phyloP scores from a whole-genome alignment of 2,113 vertebrate genomes.

The Paralichthys olivaceus region DNA sequence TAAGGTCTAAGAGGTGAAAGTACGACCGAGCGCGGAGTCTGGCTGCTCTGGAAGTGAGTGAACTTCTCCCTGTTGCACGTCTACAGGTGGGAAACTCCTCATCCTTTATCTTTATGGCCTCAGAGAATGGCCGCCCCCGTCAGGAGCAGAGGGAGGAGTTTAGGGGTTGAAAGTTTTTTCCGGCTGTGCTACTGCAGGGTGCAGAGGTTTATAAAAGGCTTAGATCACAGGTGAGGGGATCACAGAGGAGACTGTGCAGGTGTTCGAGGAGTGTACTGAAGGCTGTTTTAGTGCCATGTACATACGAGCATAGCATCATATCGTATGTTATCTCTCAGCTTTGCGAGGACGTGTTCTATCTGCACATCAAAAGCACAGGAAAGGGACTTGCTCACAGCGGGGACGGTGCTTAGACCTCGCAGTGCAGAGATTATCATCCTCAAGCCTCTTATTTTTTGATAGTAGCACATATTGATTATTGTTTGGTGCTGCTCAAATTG shows the following conservation, averaged over 20 bases:
- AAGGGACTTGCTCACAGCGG: constrained; percentile 41
- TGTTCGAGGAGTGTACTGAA: constrained; percentile 70
- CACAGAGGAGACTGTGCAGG: constrained; percentile 78
- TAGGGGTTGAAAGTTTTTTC: constrained; percentile 57
- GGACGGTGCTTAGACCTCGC: constrained; percentile 28
- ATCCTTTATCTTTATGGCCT: constrained; percentile 82
- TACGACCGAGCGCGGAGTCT: constrained; percentile 24
- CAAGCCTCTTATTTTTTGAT: constrained; percentile 70
- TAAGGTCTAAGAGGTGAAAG: constrained; percentile 34
- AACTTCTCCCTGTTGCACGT: constrained; percentile 63
- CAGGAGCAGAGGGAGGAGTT: constrained; percentile 68
- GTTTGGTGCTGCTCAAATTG: constrained; percentile 71
- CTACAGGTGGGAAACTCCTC: constrained; percentile 79
- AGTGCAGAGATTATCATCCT: constrained; percentile 62
- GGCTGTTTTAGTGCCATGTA: constrained; percentile 57
- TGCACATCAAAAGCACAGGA: constrained; percentile 71
- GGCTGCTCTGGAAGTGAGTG: constrained; percentile 20
- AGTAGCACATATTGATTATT: constrained; percentile 70
- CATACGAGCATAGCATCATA: constrained; percentile 59
- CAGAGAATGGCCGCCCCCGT: constrained; percentile 58
- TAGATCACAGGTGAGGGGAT: constrained; percentile 82
- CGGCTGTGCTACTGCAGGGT: constrained; percentile 61
- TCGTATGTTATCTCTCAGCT: constrained; percentile 54
- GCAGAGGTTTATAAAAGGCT: constrained; percentile 76
- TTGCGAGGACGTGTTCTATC: constrained; percentile 58